phyloP scores from a whole-genome alignment of 2,797 vertebrate species.

The Chrosomus eos region DNA sequence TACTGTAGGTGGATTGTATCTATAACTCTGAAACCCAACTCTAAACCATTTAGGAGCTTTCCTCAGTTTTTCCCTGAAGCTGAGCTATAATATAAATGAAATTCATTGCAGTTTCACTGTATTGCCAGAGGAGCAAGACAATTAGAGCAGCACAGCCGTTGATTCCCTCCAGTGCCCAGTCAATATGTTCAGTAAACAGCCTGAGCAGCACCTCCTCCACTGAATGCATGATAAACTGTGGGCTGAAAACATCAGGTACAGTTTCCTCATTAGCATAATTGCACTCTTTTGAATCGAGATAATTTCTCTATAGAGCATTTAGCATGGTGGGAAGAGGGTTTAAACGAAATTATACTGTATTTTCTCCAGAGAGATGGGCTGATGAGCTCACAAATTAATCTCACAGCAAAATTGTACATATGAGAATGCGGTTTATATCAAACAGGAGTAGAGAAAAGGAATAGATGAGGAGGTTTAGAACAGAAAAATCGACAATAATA shows the following conservation, averaged over 20 bases:
- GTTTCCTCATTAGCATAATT: conserved; percentile 42
- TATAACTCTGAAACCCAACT: not conserved
- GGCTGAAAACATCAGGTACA: conserved; percentile 6
- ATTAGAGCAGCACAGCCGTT: conserved; percentile 1
- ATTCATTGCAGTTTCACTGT: not conserved
- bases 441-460: not conserved
- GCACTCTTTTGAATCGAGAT: conserved; percentile 39
- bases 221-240: conserved; percentile 36
- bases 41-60: not conserved
- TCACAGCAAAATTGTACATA: not conserved
- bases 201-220: conserved; percentile 1
- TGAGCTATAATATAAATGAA: not conserved
- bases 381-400: not conserved
- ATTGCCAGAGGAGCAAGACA: conserved; percentile 28
- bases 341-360: conserved; percentile 4
- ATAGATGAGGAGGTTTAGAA: not conserved
- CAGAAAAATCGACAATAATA: not conserved
- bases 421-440: not conserved
- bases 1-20: not conserved
- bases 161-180: conserved; percentile 11
- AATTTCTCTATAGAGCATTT: conserved; percentile 29
- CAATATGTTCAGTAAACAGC: conserved; percentile 43
- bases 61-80: not conserved
- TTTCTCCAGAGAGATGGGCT: not conserved
- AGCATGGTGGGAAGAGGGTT: not conserved